Evolutionary conservation across 92 coral and sea anemone species (phyloP).

Genomic region (Zoanthus sociatus): DNA sequence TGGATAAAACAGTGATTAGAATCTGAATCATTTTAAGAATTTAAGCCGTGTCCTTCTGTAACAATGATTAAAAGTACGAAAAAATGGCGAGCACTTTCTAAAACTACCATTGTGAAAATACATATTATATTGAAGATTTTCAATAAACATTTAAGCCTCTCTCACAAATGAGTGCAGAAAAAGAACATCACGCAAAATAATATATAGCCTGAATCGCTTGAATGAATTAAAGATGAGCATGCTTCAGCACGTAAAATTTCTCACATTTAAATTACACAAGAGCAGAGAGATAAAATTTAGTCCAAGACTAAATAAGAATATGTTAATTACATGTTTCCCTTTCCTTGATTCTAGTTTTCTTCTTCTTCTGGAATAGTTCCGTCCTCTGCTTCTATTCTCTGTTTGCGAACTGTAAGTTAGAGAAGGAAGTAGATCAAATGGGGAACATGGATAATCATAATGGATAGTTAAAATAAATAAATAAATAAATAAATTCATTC

Average conservation of each 20-base stretch:
- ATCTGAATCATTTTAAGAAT: too few relatives aligned
- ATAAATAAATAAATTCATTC: too few relatives aligned
- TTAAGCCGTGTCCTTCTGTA: neutral
- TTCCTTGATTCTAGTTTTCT: neutral
- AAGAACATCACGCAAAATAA: too few relatives aligned
- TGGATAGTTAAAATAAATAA: neutral
- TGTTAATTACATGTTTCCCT: neutral
- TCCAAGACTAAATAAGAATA: neutral
- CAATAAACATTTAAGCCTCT: too few relatives aligned
- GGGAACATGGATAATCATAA: neutral
- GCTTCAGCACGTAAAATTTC: neutral
- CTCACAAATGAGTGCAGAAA: too few relatives aligned
- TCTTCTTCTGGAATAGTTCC: conserved; percentile 2
- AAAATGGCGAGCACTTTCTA: neutral
- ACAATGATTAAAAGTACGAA: neutral
- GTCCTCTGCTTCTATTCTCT: conserved; percentile 23
- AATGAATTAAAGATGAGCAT: neutral
- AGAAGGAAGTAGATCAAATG: neutral
- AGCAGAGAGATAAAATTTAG: neutral
- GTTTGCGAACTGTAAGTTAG: conserved; percentile 10
- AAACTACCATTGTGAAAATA: neutral
- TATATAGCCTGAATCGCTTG: too few relatives aligned
- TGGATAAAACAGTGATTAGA: neutral
- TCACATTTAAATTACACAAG: neutral
- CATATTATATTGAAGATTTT: too few relatives aligned